Evolutionary conservation across 2,113 vertebrate genomes (phyloP).

Genomic region (Neotoma lepida): DNA sequence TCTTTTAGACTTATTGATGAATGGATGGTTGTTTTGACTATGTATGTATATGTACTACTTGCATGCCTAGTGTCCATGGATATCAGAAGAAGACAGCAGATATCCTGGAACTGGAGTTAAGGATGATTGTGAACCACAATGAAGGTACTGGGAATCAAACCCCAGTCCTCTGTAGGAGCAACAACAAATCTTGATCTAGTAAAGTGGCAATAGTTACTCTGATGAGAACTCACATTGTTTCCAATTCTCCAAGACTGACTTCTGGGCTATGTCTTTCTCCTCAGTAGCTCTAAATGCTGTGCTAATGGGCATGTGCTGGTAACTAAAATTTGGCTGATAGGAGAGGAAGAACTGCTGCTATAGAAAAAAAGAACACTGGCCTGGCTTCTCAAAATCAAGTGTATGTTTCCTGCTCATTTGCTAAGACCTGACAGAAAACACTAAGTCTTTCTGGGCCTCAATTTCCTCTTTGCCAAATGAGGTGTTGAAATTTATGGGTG

Average conservation of each 20-base stretch:
- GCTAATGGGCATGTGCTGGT: background rate
- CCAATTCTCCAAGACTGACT: background rate
- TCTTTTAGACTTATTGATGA: background rate
- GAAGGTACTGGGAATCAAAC: background rate
- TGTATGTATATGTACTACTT: too few species aligned
- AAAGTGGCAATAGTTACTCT: background rate
- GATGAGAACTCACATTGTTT: background rate
- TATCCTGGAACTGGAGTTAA: background rate
- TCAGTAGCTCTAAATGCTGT: background rate
- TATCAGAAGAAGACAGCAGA: background rate
- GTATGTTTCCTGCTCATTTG: background rate
- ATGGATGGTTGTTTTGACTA: background rate
- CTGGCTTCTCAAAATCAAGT: background rate
- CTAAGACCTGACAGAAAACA: background rate
- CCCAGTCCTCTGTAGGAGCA: background rate
- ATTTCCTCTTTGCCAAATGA: slow-evolving; percentile 17
- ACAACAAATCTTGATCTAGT: background rate
- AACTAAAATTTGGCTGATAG: background rate
- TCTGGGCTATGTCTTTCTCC: background rate
- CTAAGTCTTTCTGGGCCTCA: background rate
- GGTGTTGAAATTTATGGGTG: background rate
- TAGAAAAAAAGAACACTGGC: background rate
- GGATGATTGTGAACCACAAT: background rate
- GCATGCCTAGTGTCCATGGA: background rate
- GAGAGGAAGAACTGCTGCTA: background rate